Base-by-base conservation (phyloP, 2,888 invertebrate genomes). In the Bombylius major region DNA sequence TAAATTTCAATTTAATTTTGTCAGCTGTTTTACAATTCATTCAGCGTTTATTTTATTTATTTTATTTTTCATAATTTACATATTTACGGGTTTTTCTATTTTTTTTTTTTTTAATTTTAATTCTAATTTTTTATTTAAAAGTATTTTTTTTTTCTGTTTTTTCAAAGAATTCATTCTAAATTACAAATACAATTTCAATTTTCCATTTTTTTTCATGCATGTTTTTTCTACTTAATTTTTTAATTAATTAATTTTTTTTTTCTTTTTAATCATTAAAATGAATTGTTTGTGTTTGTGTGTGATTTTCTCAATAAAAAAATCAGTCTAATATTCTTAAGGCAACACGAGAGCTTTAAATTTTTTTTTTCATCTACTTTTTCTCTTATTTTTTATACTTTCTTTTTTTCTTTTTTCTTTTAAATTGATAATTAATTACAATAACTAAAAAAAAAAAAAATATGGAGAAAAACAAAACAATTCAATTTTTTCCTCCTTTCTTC, bases 261-360 rank as follows among this genome's bases (percentile, higher is more conserved):
- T 42, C 5, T 42, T 42, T 11, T 11, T 42, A 11, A 42, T 42
- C 39, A 42, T 42, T 42, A 42, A 42, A 42, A 42, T 42, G 39
- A 42, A 42, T 4, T 42, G 39, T 11, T 42, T 23, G 23, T 23
- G 23, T n/a, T n/a, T n/a, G n/a, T 23, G 23, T 23, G 23, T 23
- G 23, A 23, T 23, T 23, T 42, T 42, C 39, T 42, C 39, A 42
- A 42, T 42, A 42, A 42, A 42, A 36, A 42, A 80, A 80, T 81
- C 81, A 81, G 80, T 80, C 81, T 81, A 81, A 80, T 79, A 77
- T 77, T 79, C 75, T 78, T 80, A 80, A 80, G 80, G 80, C 80
- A 79, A 79, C 79, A 77, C 76, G 78, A 79, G 79, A 79, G 77
- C 77, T 75, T 71, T 71, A 23, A 23, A 23, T 23, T 23, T 23